Conservation (phyloP, 2,888 invertebrate genomes). For the Amphipyra berbera region DNA sequence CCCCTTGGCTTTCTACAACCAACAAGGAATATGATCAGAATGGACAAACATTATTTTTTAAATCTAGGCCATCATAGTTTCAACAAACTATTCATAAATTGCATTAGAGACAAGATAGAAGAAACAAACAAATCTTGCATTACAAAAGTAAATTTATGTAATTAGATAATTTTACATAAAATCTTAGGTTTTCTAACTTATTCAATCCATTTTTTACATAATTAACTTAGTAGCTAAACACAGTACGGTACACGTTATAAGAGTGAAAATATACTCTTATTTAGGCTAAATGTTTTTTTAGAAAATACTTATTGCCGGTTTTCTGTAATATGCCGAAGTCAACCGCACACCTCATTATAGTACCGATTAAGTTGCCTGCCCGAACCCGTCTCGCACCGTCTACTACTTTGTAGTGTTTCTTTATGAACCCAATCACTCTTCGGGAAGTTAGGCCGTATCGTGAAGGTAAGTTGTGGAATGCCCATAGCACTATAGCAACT, state of each 20-base stretch:
- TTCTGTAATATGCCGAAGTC: constrained; percentile 76
- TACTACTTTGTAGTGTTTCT: constrained; percentile 66
- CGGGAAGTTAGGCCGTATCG: constrained; percentile 72
- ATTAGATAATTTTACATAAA: too few relatives aligned
- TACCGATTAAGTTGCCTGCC: constrained; percentile 71
- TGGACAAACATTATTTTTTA: too few relatives aligned
- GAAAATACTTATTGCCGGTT: constrained; percentile 67
- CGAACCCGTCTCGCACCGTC: constrained; percentile 58
- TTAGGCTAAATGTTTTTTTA: constrained; percentile 49
- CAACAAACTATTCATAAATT: too few relatives aligned
- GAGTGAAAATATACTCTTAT: background rate
- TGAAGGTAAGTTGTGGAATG: constrained; percentile 74
- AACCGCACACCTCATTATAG: constrained; percentile 71
- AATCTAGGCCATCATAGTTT: too few relatives aligned
- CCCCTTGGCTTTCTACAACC: background rate
- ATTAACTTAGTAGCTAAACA: background rate
- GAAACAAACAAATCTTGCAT: too few relatives aligned
- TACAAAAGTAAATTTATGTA: too few relatives aligned
- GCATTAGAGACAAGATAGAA: too few relatives aligned
- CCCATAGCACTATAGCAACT: constrained; percentile 77
- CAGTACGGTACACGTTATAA: background rate
- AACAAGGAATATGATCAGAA: background rate
- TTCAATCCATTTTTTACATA: too few relatives aligned
- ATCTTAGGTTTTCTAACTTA: too few relatives aligned
- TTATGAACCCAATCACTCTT: constrained; percentile 72